Conservation (phyloP, 2,113 vertebrate species). For the Danionella cerebrum region DNA sequence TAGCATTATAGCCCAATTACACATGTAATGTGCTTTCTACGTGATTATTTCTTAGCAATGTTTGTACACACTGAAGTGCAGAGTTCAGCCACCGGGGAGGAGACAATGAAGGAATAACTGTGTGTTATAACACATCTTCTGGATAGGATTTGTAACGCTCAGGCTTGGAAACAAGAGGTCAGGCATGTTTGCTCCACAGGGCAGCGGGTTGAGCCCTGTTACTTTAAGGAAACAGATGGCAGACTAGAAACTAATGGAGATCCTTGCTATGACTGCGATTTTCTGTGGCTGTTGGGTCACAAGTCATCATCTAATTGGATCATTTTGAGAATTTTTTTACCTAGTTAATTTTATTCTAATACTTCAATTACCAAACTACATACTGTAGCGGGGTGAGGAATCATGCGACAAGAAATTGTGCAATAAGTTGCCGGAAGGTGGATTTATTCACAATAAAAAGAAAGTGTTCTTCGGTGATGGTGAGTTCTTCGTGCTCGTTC, state of each 20-base stretch:
- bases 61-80: background rate
- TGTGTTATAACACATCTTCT: slow-evolving; percentile 27
- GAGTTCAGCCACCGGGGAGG: background rate
- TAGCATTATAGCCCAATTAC: slow-evolving; percentile 2
- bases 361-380: no score
- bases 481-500: no score
- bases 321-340: no score
- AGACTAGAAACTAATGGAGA: background rate
- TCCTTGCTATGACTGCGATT: background rate
- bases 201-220: slow-evolving; percentile 12
- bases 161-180: background rate
- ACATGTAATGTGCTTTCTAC: background rate
- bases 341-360: no score
- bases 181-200: slow-evolving; percentile 1
- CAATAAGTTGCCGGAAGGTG: no score
- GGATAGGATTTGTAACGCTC: slow-evolving; percentile 32
- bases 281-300: background rate
- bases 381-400: no score
- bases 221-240: slow-evolving; percentile 9
- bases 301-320: background rate
- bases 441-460: no score
- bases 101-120: slow-evolving; percentile 4
- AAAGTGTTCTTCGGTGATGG: no score
- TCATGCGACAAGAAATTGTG: no score
- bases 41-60: slow-evolving; percentile 23